phyloP scores from a whole-genome alignment of 2,888 invertebrate species.

The Leucania comma region DNA sequence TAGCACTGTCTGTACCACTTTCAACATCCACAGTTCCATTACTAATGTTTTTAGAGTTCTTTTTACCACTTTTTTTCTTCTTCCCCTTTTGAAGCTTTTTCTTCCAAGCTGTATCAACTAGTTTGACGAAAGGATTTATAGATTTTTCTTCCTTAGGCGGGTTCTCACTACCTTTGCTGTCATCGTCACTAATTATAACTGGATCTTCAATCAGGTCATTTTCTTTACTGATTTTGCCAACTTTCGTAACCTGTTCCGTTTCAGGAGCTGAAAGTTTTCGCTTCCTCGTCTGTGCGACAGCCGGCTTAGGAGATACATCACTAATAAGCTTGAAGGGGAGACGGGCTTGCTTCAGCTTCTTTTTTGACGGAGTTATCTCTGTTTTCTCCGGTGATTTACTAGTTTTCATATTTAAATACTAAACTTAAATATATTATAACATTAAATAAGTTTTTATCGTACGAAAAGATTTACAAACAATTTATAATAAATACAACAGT shows the following conservation, averaged over 20 bases:
- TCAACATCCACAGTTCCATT: slow-evolving; percentile 60
- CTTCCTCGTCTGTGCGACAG: slow-evolving; percentile 79
- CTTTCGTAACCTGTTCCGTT: slow-evolving; percentile 79
- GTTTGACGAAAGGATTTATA: slow-evolving; percentile 83
- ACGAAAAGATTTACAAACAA: slow-evolving; percentile 46
- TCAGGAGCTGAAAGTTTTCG: slow-evolving; percentile 84
- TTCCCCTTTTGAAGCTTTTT: slow-evolving; percentile 82
- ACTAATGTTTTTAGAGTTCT: slow-evolving; percentile 47
- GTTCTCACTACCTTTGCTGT: slow-evolving; percentile 72
- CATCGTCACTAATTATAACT: slow-evolving; percentile 85
- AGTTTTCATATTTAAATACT: slow-evolving; percentile 80
- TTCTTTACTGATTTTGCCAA: slow-evolving; percentile 84
- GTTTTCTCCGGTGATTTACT: slow-evolving; percentile 79
- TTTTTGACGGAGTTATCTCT: slow-evolving; percentile 87
- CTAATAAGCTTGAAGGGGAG: slow-evolving; percentile 91
- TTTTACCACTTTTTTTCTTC: slow-evolving; percentile 75
- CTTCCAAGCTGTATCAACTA: slow-evolving; percentile 84
- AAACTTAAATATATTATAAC: slow-evolving; percentile 53
- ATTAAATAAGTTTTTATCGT: slow-evolving; percentile 48
- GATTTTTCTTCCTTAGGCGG: slow-evolving; percentile 68
- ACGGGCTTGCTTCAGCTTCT: slow-evolving; percentile 91
- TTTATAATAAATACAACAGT: slow-evolving; percentile 66
- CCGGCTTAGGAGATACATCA: slow-evolving; percentile 80
- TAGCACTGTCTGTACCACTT: slow-evolving; percentile 49
- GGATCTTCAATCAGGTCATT: slow-evolving; percentile 76